Evolutionary conservation across 2,797 vertebrate species (phyloP).

Genomic region (Knipowitschia caucasica): DNA sequence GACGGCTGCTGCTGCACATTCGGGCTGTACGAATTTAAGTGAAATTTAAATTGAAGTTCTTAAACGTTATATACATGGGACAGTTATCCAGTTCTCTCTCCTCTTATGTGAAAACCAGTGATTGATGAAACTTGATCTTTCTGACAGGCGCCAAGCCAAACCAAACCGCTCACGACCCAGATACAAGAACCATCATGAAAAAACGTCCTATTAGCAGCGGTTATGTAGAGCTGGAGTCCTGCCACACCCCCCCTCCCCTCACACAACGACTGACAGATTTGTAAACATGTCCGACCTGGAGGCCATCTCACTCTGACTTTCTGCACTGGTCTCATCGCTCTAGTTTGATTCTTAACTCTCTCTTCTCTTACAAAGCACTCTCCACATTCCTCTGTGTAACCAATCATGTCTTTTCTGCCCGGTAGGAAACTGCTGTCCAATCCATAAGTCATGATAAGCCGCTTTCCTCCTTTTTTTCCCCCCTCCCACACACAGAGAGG

Average conservation of each 20-base stretch:
- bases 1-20: no score
- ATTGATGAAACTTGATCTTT: no score
- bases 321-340: constrained; percentile 32
- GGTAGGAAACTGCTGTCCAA: constrained; percentile 66
- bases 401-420: constrained; percentile 49
- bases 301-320: constrained; percentile 46
- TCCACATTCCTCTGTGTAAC: constrained; percentile 48
- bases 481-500: constrained; percentile 44
- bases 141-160: no score
- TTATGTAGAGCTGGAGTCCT: not conserved
- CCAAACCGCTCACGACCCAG: no score
- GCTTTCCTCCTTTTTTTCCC: constrained; percentile 48
- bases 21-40: no score
- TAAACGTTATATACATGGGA: no score
- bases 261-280: constrained; percentile 47
- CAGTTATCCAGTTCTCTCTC: no score
- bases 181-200: no score
- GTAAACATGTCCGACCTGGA: constrained; percentile 52
- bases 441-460: constrained; percentile 74
- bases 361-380: constrained; percentile 23
- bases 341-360: constrained; percentile 29
- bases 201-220: no score
- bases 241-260: not conserved
- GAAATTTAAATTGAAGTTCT: no score
- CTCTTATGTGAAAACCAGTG: no score